Percentiles rank a stretch among this genome's conserved stretches.
Evolutionary conservation across 1,140 invertebrate species (phyloP).

Genomic region (Drosophila burlai): DNA sequence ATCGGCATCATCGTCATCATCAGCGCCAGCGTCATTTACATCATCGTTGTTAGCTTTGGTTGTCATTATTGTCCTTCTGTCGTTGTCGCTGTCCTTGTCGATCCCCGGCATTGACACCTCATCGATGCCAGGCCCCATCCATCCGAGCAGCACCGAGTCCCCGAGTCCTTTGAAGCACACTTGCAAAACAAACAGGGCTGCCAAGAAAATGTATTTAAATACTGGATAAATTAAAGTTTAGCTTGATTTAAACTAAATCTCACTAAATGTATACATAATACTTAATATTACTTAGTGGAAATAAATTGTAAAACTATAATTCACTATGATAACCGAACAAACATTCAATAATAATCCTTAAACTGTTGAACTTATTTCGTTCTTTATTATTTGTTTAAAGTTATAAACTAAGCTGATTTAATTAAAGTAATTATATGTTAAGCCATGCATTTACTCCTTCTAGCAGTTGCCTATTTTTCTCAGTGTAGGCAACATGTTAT

Average conservation of each 20-base stretch:
- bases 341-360: rapidly evolving
- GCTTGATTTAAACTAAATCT: too few species aligned
- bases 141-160: not conserved
- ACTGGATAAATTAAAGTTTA: not conserved
- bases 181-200: not conserved
- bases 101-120: conserved; percentile 56
- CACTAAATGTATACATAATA: not conserved
- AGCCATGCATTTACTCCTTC: not conserved
- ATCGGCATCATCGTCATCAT: conserved; percentile 20
- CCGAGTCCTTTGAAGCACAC: conserved; percentile 10
- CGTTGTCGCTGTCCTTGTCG: conserved; percentile 23
- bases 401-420: too few species aligned
- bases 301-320: not conserved
- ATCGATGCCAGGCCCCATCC: conserved; percentile 27
- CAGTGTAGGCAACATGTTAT: conserved; percentile 52
- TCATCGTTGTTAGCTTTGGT: conserved; percentile 47
- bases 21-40: conserved; percentile 30
- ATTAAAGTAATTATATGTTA: not conserved
- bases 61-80: conserved; percentile 57
- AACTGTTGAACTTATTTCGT: not conserved
- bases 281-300: not conserved
- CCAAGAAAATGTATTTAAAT: too few species aligned
- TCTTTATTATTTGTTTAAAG: too few species aligned
- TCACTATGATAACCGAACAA: not conserved
- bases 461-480: not conserved